Evolutionary conservation across 2,888 invertebrate genomes (phyloP), one percentile per base, ranked within the genome.

Genomic region (Macaria notata): DNA sequence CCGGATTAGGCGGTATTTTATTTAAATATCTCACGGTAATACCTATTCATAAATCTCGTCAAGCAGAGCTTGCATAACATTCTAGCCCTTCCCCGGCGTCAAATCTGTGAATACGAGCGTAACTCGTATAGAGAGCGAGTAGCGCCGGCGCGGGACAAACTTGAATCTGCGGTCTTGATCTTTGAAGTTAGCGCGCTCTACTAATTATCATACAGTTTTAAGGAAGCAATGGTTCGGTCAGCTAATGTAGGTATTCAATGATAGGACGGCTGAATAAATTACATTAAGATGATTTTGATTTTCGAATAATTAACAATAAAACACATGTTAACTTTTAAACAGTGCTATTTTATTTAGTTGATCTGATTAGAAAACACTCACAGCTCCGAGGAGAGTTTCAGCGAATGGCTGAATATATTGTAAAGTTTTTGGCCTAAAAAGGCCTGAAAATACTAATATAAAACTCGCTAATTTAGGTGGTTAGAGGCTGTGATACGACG

Each of bases 141-240:
- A 68, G 71, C 75, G 68, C 74, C 72, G 70, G 66, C 60, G 55
- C 57, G 66, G 69, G 77, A 74, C 76, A 73, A 78, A 75, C 73
- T 78, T 70, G 61, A 69, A 72, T 72, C 73, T 74, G 72, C 65
- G 74, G 76, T 71, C 54, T 78, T 79, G 79, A 84, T 84, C 78
- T 83, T 78, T 75, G 79, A 76, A 78, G 84, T 85, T 79, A 83
- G 79, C 78, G 72, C 69, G 73, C 77, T 76, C 77, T 72, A 75
- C 78, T 84, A 83, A 84, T 85, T 84, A 84, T 79, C 79, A 82
- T 85, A 83, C 83, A 84, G 82, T 84, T 83, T 81, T 75, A 80
- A 80, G 78, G 72, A 72, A 71, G 71, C 69, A 65, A 60, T 78
- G 81, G 74, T 83, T 81, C 81, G 81, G 78, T 19, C 19, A 19